These are phyloP conservation scores for Vespertilio murinus DNA, from an alignment of 2,797 vertebrate genomes.

Conservation along the genomic window DNA sequence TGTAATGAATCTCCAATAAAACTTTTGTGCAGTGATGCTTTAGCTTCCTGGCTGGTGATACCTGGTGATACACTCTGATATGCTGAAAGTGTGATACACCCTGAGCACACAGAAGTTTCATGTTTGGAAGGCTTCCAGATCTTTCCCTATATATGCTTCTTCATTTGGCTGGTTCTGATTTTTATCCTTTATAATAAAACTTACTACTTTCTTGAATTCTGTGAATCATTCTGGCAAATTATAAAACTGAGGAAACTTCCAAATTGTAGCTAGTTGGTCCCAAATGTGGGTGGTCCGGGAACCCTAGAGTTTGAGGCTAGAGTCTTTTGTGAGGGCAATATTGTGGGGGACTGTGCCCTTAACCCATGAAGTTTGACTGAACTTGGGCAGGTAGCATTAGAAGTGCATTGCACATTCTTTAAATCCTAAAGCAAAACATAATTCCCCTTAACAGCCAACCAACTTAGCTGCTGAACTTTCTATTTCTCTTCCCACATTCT, in stretches of 20 bases:
- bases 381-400: neutral
- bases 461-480: neutral
- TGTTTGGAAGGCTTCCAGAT: neutral
- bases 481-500: neutral
- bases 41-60: neutral
- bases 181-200: neutral
- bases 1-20: neutral
- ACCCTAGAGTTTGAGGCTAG: neutral
- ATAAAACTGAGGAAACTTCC: neutral
- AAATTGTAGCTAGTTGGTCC: neutral
- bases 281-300: neutral
- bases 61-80: neutral
- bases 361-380: neutral
- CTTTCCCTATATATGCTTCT: neutral
- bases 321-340: neutral
- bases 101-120: neutral
- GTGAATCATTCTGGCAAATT: neutral
- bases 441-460: neutral
- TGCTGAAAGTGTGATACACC: neutral
- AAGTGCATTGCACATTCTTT: neutral
- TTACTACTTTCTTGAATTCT: neutral
- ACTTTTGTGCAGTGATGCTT: neutral
- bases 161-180: neutral
- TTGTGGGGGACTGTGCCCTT: neutral
- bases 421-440: neutral